A percentile compares a stretch with the other conserved stretches of the same genome.
These are phyloP conservation scores for Ictalurus furcatus DNA, from an alignment of 2,113 vertebrate genomes.

Conservation along the genomic window DNA sequence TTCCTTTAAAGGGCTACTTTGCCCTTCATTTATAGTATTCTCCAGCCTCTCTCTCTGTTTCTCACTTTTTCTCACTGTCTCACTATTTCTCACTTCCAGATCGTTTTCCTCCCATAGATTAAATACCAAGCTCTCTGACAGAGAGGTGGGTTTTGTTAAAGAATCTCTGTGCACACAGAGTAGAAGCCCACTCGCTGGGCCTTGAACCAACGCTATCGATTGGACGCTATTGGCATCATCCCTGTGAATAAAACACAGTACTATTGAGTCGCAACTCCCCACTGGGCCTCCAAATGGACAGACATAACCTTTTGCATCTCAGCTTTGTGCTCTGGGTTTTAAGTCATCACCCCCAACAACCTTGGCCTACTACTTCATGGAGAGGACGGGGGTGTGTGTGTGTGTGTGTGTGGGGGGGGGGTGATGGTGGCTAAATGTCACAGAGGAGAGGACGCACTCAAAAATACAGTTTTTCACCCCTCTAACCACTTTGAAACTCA, in stretches of 20 bases:
- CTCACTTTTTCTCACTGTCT: conserved; percentile 34
- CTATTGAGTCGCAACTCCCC: conserved; percentile 65
- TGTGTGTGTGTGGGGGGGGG: neutral
- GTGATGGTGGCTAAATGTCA: conserved; percentile 62
- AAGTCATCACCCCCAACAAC: conserved; percentile 53
- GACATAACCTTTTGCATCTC: conserved; percentile 65
- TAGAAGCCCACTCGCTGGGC: conserved; percentile 64
- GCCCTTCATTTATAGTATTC: conserved; percentile 60
- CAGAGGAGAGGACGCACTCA: conserved; percentile 45
- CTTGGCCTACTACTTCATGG: conserved; percentile 42
- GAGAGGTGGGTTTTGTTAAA: conserved; percentile 71
- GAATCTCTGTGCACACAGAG: conserved; percentile 64
- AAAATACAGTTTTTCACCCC: conserved; percentile 42
- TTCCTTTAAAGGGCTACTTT: conserved; percentile 36
- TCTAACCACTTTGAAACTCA: conserved; percentile 22
- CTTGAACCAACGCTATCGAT: conserved; percentile 72
- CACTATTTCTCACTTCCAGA: conserved; percentile 57
- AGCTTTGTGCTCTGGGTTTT: conserved; percentile 56
- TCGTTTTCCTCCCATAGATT: conserved; percentile 59
- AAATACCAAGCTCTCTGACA: conserved; percentile 69
- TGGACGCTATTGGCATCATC: conserved; percentile 68
- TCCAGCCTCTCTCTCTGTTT: conserved; percentile 57
- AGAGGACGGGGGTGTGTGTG: conserved; percentile 5
- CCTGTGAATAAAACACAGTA: conserved; percentile 72
- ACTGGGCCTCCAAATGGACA: conserved; percentile 69